Percentiles rank a stretch among this genome's conserved stretches.
phyloP scores from a whole-genome alignment of 2,888 invertebrate species.

The Bibio marci region DNA sequence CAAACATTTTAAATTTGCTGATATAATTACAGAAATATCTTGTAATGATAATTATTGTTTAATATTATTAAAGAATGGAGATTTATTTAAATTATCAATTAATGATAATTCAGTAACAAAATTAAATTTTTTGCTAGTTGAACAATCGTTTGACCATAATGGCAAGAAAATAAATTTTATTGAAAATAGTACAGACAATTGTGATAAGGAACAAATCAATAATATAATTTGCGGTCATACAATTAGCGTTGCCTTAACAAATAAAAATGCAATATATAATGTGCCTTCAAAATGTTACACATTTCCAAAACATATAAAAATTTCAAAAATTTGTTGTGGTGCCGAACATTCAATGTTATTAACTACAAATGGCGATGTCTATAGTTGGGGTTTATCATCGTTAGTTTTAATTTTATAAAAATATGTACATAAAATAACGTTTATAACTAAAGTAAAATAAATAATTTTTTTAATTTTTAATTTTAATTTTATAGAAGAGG shows the following conservation, averaged over 20 bases:
- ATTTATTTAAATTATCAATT: conserved; percentile 16
- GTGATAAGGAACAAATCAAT: background rate
- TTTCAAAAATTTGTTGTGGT: conserved; percentile 53
- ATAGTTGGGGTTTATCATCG: conserved; percentile 72
- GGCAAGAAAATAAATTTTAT: background rate
- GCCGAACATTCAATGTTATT: conserved; percentile 64
- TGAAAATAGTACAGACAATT: background rate
- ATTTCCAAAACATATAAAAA: conserved; percentile 33
- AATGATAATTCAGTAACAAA: conserved; percentile 2
- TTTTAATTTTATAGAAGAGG: conserved; percentile 44
- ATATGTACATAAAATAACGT: no score
- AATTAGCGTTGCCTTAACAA: conserved; percentile 30
- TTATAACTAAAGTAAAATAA: no score
- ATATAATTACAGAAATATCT: conserved; percentile 15
- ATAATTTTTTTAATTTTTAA: background rate
- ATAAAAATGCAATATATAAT: conserved; percentile 38
- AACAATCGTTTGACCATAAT: background rate
- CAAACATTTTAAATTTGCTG: conserved; percentile 12
- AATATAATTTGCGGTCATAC: conserved; percentile 27
- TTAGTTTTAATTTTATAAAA: conserved; percentile 26
- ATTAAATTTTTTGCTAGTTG: conserved; percentile 7
- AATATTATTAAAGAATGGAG: conserved; percentile 18
- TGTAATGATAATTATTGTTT: conserved; percentile 19
- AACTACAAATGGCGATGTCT: conserved; percentile 53
- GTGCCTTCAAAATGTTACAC: conserved; percentile 40